These are phyloP conservation scores for Semaprochilodus insignis DNA, from an alignment of 2,797 vertebrate species.

Conservation along the genomic window DNA sequence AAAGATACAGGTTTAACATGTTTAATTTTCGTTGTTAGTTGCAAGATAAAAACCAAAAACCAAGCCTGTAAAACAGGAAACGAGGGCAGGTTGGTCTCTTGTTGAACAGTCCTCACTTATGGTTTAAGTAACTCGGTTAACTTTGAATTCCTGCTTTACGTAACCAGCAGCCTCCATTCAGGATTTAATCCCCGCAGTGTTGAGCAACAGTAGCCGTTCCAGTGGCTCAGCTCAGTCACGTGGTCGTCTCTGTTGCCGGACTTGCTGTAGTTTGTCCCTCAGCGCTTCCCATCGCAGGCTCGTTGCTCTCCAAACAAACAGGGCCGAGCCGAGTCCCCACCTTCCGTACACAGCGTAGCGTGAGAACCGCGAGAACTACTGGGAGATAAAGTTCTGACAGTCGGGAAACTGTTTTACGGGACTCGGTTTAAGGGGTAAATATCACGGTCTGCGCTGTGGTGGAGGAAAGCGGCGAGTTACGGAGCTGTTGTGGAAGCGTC, in stretches of 20 bases:
- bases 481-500: conserved; percentile 26
- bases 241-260: background rate
- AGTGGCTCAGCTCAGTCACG: background rate
- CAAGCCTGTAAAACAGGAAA: too few species aligned
- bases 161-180: background rate
- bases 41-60: too few species aligned
- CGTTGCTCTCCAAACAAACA: conserved; percentile 10
- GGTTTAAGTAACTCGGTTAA: too few species aligned
- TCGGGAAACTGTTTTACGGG: background rate
- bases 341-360: background rate
- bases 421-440: background rate
- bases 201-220: background rate
- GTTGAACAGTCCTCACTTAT: too few species aligned
- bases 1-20: too few species aligned
- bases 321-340: background rate
- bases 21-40: too few species aligned
- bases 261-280: conserved; percentile 17
- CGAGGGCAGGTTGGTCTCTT: too few species aligned
- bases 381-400: background rate
- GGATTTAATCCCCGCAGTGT: too few species aligned
- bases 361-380: too few species aligned
- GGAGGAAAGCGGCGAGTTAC: background rate
- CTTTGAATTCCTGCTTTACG: too few species aligned
- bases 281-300: conserved; percentile 27
- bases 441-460: too few species aligned